phyloP scores from a whole-genome alignment of 92 coral and sea anemone species.

The Palythoa grandis region DNA sequence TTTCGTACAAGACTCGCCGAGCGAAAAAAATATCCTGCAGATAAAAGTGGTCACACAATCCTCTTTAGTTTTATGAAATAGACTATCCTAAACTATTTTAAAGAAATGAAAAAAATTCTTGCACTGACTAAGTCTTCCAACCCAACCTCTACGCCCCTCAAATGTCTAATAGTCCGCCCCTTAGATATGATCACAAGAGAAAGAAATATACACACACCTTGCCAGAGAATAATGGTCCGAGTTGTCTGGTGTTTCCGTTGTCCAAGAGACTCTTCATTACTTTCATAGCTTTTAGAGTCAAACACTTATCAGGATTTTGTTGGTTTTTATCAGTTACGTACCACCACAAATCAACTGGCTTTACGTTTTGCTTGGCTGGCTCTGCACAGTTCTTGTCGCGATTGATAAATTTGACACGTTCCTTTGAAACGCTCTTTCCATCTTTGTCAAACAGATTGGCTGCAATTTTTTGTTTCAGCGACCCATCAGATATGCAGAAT shows the following conservation, averaged over 20 bases:
- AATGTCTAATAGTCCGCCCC: too few relatives aligned
- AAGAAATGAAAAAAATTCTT: too few relatives aligned
- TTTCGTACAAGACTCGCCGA: too few relatives aligned
- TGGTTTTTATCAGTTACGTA: slow-evolving; percentile 61
- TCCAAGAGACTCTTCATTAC: slow-evolving; percentile 73
- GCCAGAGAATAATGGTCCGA: slow-evolving; percentile 80
- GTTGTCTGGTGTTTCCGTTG: slow-evolving; percentile 68
- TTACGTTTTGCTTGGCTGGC: slow-evolving; percentile 54
- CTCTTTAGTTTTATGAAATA: too few relatives aligned
- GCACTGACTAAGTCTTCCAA: too few relatives aligned
- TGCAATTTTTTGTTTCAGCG: slow-evolving; percentile 78
- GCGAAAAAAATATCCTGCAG: too few relatives aligned
- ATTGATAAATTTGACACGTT: slow-evolving; percentile 73
- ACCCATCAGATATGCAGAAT: slow-evolving; percentile 73
- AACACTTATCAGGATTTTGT: slow-evolving; percentile 52
- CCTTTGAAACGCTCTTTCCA: slow-evolving; percentile 65
- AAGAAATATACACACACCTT: slow-evolving; percentile 58
- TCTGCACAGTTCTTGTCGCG: slow-evolving; percentile 70
- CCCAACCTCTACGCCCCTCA: too few relatives aligned
- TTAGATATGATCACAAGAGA: background rate
- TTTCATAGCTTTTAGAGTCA: slow-evolving; percentile 74
- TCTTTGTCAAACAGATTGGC: slow-evolving; percentile 65
- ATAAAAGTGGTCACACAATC: too few relatives aligned
- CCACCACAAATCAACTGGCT: slow-evolving; percentile 84
- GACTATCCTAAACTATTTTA: too few relatives aligned